These are phyloP conservation scores for Apotomis capreana DNA, from an alignment of 2,888 invertebrate species.

Conservation along the genomic window DNA sequence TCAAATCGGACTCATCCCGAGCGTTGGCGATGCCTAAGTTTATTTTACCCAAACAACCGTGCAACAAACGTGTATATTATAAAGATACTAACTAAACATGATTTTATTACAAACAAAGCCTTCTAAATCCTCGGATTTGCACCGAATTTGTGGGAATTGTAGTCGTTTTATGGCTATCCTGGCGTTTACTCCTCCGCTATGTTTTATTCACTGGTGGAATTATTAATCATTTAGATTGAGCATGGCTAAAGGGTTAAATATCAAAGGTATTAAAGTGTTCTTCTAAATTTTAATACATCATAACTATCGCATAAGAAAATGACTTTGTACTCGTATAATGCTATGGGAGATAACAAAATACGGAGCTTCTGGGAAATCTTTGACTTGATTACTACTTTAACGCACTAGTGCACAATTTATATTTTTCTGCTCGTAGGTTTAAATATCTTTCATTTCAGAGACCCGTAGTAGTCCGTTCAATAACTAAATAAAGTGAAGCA, in stretches of 20 bases:
- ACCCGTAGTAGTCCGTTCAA: too few species aligned
- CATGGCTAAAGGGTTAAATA: too few species aligned
- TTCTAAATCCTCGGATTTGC: slow-evolving; percentile 3
- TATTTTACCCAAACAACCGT: background rate
- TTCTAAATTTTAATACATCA: too few species aligned
- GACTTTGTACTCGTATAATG: too few species aligned
- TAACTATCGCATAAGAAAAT: too few species aligned
- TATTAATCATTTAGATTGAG: slow-evolving; percentile 1
- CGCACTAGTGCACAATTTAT: too few species aligned
- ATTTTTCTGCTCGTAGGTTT: too few species aligned
- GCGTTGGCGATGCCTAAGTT: background rate
- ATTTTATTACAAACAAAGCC: slow-evolving; percentile 22
- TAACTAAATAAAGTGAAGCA: slow-evolving; percentile 10
- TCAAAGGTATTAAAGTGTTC: too few species aligned
- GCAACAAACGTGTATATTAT: background rate
- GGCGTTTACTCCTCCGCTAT: slow-evolving; percentile 4
- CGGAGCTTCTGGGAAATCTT: too few species aligned
- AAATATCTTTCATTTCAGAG: too few species aligned
- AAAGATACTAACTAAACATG: slow-evolving; percentile 21
- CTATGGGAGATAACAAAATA: too few species aligned
- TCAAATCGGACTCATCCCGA: background rate
- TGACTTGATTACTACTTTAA: too few species aligned
- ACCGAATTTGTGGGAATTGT: slow-evolving; percentile 11
- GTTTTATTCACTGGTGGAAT: slow-evolving; percentile 21
- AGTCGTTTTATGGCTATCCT: slow-evolving; percentile 8